Base-by-base conservation (phyloP, 1,140 invertebrate genomes). In the Berghia stephanieae region DNA sequence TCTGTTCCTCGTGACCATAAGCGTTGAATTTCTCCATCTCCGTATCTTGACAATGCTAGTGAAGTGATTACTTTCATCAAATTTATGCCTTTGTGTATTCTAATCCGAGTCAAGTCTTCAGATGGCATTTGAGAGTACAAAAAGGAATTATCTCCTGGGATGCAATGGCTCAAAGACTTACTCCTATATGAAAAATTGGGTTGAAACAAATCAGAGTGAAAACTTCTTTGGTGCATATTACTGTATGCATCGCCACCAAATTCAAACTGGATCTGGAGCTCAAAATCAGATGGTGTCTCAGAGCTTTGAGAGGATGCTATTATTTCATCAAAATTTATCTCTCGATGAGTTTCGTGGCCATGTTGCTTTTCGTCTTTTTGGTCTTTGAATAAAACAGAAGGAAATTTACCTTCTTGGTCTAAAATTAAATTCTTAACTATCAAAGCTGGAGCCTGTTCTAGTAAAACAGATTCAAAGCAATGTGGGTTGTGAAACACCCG, bases 401-500 rank as follows among this genome's bases (percentile, higher is more conserved):
- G 69, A 66, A 74, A 46, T 0, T 40, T 18, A 52, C 75, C 57
- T 43, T 79, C 42, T 18, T 42, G 46, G 49, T 72, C 44, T 4
- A 72, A 63, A 10, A 80, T 46, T 27, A 83, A 73, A n/a, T 77
- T 72, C 8, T 78, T 52, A 36, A 75, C 77, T 24, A 83, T 71
- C 24, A 81, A 13, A 1, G 67, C 60, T 31, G 82, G 81, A 18
- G 76, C 57, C 36, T 72, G 38, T 6, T 77, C 36, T 1, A 43
- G 66, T n/a, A n/a, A 21, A 84, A 16, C 21, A 84, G 66, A 16
- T 63, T 78, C n/a, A 43, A 84, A 82, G 44, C 79, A 80, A 5
- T 76, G 27, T 10, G 75, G 80, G 67, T 84, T 81, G 36, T 77
- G 68, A 43, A 80, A 77, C 10, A 84, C n/a, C 27, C 82, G 63